phyloP scores from a whole-genome alignment of 1,140 invertebrate genomes.

The Aphelenchoides besseyi region DNA sequence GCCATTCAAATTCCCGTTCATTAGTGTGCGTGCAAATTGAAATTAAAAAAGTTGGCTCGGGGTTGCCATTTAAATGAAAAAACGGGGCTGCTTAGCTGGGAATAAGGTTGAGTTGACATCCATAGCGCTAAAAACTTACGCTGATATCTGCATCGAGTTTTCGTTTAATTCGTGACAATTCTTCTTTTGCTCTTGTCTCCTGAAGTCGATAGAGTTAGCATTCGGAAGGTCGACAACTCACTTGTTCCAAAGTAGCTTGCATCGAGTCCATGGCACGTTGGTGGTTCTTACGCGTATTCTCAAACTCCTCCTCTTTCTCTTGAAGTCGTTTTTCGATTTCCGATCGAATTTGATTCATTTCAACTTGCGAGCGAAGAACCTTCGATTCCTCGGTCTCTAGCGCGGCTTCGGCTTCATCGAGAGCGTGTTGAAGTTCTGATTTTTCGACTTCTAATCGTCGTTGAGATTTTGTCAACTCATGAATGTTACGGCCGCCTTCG shows the following conservation, averaged over 20 bases:
- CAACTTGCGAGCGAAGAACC: slow-evolving; percentile 88
- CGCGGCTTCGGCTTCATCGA: slow-evolving; percentile 96
- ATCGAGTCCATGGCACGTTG: slow-evolving; percentile 97
- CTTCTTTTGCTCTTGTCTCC: slow-evolving; percentile 96
- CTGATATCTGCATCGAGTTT: slow-evolving; percentile 94
- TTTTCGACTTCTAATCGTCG: slow-evolving; percentile 97
- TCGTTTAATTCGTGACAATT: slow-evolving; percentile 99
- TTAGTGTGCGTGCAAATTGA: slow-evolving; percentile 11
- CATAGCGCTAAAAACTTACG: slow-evolving; percentile 62
- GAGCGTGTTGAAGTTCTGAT: slow-evolving; percentile 94
- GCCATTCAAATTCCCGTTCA: no score
- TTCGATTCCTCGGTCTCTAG: slow-evolving; percentile 98
- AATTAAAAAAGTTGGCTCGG: slow-evolving; percentile 23
- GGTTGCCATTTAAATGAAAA: neutral
- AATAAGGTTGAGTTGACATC: neutral
- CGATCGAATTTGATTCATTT: slow-evolving; percentile 91
- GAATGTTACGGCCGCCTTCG: slow-evolving; percentile 83
- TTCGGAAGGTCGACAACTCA: no score
- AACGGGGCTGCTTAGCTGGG: neutral
- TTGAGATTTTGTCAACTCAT: slow-evolving; percentile 95
- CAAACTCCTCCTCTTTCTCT: slow-evolving; percentile 99
- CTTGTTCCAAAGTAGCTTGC: slow-evolving; percentile 95
- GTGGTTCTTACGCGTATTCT: slow-evolving; percentile 99
- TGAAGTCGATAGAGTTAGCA: slow-evolving; percentile 92
- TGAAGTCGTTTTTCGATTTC: slow-evolving; percentile 97